Conservation (phyloP, 2,113 vertebrate genomes). For the Eretmochelys imbricata region DNA sequence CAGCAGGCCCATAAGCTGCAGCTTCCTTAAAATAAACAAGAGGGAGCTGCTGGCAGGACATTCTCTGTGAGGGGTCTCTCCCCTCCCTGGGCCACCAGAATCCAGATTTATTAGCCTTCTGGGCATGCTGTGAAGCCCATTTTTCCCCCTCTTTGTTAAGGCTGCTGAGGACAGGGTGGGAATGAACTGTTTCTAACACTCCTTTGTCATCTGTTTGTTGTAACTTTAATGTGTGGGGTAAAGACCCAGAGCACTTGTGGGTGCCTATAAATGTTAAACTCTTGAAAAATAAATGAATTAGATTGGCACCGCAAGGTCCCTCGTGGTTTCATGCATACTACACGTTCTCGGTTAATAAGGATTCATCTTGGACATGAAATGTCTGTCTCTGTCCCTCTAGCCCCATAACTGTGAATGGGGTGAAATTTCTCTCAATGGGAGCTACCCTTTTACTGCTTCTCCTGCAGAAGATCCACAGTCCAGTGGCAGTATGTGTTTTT, state of each 20-base stretch:
- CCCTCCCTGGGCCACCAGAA: not conserved
- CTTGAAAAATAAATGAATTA: not conserved
- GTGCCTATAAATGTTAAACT: not conserved
- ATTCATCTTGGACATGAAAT: not conserved
- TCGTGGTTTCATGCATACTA: not conserved
- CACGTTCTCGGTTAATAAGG: accelerated
- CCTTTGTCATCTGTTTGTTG: not conserved
- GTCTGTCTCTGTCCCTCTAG: not conserved
- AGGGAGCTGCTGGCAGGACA: not conserved
- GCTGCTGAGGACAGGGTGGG: not conserved
- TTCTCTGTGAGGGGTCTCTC: not conserved
- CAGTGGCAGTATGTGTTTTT: not conserved
- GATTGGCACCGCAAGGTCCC: not conserved
- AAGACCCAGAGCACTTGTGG: not conserved
- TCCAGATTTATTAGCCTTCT: not conserved
- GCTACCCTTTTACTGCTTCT: not conserved
- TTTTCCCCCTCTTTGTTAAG: not conserved
- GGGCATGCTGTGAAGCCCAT: not conserved
- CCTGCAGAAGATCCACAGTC: not conserved
- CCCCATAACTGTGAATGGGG: not conserved
- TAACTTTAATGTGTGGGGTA: not conserved
- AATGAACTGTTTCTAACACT: not conserved
- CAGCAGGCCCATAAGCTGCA: not conserved
- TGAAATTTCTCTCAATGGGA: not conserved
- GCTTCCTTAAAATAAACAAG: not conserved